Conservation (phyloP, 2,113 vertebrate species). For the Elephantulus edwardii region DNA sequence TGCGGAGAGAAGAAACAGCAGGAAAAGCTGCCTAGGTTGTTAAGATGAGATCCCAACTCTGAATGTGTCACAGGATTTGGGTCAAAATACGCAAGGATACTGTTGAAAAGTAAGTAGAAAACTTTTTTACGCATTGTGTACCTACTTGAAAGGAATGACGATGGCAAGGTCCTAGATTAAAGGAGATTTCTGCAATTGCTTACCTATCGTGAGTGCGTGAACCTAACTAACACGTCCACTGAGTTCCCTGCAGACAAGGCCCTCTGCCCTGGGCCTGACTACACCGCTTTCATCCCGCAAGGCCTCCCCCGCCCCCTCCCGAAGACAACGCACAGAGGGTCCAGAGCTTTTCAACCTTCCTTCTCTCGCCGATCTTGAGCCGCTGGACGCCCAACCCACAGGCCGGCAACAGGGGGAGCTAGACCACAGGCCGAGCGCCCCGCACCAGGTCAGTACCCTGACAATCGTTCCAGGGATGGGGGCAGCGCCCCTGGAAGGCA, state of each 20-base stretch:
- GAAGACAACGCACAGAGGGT: fast-evolving
- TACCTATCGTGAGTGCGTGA: background rate
- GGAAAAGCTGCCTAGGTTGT: background rate
- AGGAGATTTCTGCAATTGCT: background rate
- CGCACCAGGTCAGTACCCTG: no score
- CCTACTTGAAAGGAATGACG: background rate
- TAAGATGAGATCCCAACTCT: no score
- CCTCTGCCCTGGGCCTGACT: background rate
- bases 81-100: background rate
- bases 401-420: constrained; percentile 47
- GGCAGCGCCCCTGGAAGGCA: background rate
- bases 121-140: background rate
- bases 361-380: background rate
- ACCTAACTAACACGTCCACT: background rate
- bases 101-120: background rate
- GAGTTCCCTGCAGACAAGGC: background rate
- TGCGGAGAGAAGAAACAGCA: background rate
- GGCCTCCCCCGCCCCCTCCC: fast-evolving
- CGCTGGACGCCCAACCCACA: background rate
- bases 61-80: background rate
- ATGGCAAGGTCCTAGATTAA: background rate
- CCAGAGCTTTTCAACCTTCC: background rate
- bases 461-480: background rate
- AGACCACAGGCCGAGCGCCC: background rate
- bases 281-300: background rate